Evolutionary conservation across 2,113 vertebrate genomes (phyloP).

Genomic region (Actinemys pallida): DNA sequence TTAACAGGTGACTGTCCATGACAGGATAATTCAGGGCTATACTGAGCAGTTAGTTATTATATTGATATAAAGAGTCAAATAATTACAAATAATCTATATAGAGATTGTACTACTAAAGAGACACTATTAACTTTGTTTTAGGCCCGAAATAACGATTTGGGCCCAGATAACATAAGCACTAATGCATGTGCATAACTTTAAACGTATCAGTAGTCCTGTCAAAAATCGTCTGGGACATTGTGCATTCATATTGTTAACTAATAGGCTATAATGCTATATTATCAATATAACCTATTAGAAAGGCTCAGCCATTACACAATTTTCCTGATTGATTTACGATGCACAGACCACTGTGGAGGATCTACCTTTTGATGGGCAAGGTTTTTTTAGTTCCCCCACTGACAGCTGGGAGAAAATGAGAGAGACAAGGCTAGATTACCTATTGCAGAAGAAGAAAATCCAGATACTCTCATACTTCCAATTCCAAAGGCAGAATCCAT

Average conservation of each 20-base stretch:
- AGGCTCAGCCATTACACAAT: neutral
- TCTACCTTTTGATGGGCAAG: neutral
- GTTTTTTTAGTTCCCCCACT: neutral
- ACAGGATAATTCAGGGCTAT: neutral
- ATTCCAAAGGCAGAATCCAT: neutral
- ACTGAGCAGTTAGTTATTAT: neutral
- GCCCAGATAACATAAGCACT: neutral
- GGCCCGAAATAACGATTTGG: neutral
- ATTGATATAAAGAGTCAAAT: neutral
- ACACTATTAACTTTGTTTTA: neutral
- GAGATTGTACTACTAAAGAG: neutral
- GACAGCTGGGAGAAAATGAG: neutral
- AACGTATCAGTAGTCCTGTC: neutral
- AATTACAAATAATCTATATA: neutral
- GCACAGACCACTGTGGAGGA: neutral
- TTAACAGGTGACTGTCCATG: neutral
- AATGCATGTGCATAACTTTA: neutral
- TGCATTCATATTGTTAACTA: neutral
- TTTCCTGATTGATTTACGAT: neutral
- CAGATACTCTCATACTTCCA: neutral
- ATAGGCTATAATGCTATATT: neutral
- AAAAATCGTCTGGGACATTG: neutral
- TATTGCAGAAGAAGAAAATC: neutral
- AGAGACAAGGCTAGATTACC: neutral
- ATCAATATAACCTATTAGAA: neutral